Evolutionary conservation across 35 echinoderm and acorn worm species (phyloP), one percentile per base, ranked within the genome.

Genomic region (Holothuria glaberrima): DNA sequence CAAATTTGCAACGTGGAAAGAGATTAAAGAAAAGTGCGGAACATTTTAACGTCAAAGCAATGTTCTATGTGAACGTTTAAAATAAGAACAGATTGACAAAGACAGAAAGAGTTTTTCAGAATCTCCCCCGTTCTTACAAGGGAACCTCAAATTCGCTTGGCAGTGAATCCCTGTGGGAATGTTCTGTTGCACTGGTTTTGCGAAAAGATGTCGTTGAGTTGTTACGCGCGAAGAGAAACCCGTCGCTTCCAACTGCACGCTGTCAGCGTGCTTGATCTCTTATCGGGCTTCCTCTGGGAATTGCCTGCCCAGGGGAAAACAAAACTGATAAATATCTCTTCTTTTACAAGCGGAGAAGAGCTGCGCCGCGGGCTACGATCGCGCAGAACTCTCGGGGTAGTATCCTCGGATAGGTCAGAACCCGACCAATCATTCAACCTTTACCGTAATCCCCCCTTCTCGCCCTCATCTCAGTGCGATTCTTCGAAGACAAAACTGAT

Each of bases 271-370:
- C 50, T 54, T 54, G 50, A 54, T 54, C 50, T 78, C 36, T 48
- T 78, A 78, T 78, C 74, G 44, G 6, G 21, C 20, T 48, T 78
- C 74, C 50, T 48, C 26, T 48, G 74, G 74, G 74, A 78, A 48
- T 78, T 41, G 29, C 22, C 38, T 26, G 50, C 74, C 74, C 50
- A 48, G 9, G 74, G 74, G 74, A 48, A 48, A 78, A 78, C 44
- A 78, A 78, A 48, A 48, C 74, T 78, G 74, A 78, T 78, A 78
- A 78, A 78, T 78, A 78, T 78, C 74, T 78, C 74, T n/a, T 78
- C 41, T 78, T 52, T 17, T 78, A 9, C 4, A 78, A 78, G 21
- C n/a, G 41, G 41, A 78, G 74, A 78, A 25, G 25, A 38, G 41
- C n/a, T 78, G 14, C 27, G 74, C 74, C 50, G 44, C 38, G 74